Conservation (phyloP, 1,140 invertebrate species). For the Hylaeus volcanicus region DNA sequence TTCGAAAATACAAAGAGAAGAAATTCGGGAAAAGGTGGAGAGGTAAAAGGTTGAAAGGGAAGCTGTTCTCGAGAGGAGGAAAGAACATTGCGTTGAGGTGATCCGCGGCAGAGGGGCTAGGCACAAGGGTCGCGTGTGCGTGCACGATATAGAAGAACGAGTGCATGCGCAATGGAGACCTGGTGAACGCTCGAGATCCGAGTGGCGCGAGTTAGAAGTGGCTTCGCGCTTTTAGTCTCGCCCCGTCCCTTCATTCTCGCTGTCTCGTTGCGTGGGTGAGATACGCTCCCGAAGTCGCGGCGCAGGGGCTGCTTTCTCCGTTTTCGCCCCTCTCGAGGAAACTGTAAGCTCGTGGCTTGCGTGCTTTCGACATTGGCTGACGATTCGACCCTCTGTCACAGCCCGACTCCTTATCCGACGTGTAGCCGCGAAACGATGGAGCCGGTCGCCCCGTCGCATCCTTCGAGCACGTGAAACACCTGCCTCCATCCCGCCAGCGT, state of each 20-base stretch:
- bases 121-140: constrained; percentile 48
- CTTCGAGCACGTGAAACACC: not conserved
- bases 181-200: constrained; percentile 62
- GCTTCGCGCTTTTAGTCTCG: constrained; percentile 71
- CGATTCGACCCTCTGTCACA: not conserved
- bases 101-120: not conserved
- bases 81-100: no score
- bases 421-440: not conserved
- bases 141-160: constrained; percentile 54
- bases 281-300: no score
- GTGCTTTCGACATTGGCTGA: not conserved
- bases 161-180: constrained; percentile 66
- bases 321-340: no score
- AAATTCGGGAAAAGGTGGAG: no score
- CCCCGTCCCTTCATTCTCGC: constrained; percentile 67
- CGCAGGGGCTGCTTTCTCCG: no score
- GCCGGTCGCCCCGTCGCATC: not conserved
- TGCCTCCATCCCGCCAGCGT: not conserved
- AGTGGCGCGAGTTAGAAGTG: constrained; percentile 73
- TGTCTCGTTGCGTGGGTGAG: constrained; percentile 9
- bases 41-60: no score
- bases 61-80: no score
- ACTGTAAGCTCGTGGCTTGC: not conserved
- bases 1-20: no score
- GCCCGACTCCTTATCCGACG: no score